Evolutionary conservation across 1,140 invertebrate species (phyloP).

Genomic region (Panagrolaimus sp.): DNA sequence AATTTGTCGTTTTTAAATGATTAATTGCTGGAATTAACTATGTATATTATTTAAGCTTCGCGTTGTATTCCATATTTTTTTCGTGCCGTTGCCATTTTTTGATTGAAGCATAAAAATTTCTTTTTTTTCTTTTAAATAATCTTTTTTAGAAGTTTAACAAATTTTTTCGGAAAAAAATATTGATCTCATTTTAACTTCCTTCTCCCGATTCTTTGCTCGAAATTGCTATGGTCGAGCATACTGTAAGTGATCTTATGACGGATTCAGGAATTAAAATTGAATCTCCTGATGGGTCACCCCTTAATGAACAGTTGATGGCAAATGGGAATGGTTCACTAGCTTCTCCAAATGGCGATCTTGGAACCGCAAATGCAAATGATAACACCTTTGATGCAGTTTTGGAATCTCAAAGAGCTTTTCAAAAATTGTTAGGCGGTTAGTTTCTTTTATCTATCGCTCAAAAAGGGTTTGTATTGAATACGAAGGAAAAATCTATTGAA

Average conservation of each 20-base stretch:
- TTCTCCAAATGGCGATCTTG: background rate
- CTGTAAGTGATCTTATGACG: background rate
- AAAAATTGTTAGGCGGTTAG: background rate
- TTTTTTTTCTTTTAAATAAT: no score
- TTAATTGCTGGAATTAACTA: no score
- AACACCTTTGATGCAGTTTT: background rate
- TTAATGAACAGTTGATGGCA: background rate
- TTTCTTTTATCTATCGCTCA: no score
- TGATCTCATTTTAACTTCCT: background rate
- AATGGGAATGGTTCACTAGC: background rate
- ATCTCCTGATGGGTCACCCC: background rate
- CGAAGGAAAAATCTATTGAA: no score
- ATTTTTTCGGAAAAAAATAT: background rate
- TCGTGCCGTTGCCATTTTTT: no score
- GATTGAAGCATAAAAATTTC: no score
- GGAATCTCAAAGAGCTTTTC: background rate
- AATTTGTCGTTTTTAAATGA: no score
- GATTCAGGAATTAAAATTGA: background rate
- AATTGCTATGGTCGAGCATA: conserved; percentile 5
- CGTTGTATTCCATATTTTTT: no score
- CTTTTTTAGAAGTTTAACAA: conserved; percentile 2
- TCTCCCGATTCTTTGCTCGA: background rate
- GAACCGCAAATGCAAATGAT: background rate
- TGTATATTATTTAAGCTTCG: no score
- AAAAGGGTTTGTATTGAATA: no score